A percentile compares a stretch with the other conserved stretches of the same genome.
phyloP scores from a whole-genome alignment of 2,888 invertebrate species.

The Drosophila paramelanica region DNA sequence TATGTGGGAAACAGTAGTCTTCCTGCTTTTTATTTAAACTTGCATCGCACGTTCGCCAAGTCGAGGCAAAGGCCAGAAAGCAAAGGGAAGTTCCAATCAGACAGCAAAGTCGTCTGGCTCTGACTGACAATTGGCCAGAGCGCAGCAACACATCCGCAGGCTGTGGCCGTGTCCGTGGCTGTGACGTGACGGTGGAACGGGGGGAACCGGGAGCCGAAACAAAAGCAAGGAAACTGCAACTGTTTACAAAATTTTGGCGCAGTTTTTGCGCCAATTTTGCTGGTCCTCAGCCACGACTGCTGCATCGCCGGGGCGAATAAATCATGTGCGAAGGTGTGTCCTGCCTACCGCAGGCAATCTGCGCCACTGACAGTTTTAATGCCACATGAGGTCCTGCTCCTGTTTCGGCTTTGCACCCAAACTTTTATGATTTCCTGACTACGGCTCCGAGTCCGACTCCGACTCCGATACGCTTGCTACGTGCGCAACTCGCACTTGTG shows the following conservation, averaged over 20 bases:
- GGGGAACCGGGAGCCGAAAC: constrained; percentile 4
- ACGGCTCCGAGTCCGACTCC: neutral
- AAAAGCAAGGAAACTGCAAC: constrained; percentile 65
- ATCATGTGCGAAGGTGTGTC: constrained; percentile 84
- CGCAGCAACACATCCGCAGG: constrained; percentile 20
- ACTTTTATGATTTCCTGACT: constrained; percentile 69
- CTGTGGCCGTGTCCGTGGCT: constrained; percentile 16
- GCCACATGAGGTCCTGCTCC: constrained; percentile 74
- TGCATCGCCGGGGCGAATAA: constrained; percentile 71
- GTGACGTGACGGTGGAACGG: constrained; percentile 2
- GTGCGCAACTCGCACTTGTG: constrained; percentile 71
- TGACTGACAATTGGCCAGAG: constrained; percentile 78
- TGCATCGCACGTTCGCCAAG: constrained; percentile 73
- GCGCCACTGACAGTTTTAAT: constrained; percentile 83
- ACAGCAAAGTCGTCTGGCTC: constrained; percentile 40
- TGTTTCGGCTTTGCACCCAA: constrained; percentile 41
- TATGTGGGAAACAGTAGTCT: neutral
- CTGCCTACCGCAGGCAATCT: constrained; percentile 75
- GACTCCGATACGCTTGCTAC: constrained; percentile 28
- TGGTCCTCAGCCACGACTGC: constrained; percentile 37
- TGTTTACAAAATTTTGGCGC: constrained; percentile 69
- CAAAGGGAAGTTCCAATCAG: constrained; percentile 64
- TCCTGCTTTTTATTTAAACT: constrained; percentile 71
- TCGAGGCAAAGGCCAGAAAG: constrained; percentile 59
- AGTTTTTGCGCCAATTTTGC: constrained; percentile 67